Evolutionary conservation across 2,888 invertebrate genomes (phyloP), one percentile per base, ranked within the genome.

Genomic region (Alentia gelatinosa): DNA sequence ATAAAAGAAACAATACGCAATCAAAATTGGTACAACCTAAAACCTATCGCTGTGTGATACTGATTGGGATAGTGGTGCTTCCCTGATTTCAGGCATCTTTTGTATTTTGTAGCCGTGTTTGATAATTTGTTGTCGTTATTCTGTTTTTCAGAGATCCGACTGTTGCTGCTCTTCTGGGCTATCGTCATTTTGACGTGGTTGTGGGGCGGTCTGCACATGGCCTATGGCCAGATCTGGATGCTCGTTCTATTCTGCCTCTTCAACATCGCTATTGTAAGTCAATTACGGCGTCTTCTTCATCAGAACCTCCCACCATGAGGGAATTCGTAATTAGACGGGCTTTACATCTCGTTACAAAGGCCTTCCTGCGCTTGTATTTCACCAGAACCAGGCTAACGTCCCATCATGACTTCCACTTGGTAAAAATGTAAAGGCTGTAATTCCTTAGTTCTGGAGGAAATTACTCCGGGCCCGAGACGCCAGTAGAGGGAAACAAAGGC

Each of bases 141-240:
- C n/a, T 12, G 56, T n/a, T 15, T 90, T 88, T 30, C 91, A 93
- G 96, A 96, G 94, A 93, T 96, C 26, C 93, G 94, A 19, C 92
- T 94, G 12, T 39, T 95, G 89, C 92, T 95, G 89, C 91, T 94
- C 33, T 94, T 95, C 92, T 96, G 95, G 95, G 93, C 93, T 0
- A 90, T 94, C 75, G 93, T 95, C 33, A 91, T 94, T 26, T 79
- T 95, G 26, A 94, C 95, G 15, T 95, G 94, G 94, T 92, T 95
- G 89, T 95, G 95, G 95, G 95, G 94, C 56, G 95, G 95, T 1
- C 94, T 96, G 30, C 96, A 96, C 92, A 93, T 96, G 93, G 95
- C 94, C 83, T 95, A 95, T 91, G 94, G 94, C 26, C 95, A 95
- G 42, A 92, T 94, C 33, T 95, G 95, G 95, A 94, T 95, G 95